A percentile compares a stretch with the other conserved stretches of the same genome.
These are phyloP conservation scores for Watsonalla cultraria DNA, from an alignment of 2,888 invertebrate species.

Conservation along the genomic window DNA sequence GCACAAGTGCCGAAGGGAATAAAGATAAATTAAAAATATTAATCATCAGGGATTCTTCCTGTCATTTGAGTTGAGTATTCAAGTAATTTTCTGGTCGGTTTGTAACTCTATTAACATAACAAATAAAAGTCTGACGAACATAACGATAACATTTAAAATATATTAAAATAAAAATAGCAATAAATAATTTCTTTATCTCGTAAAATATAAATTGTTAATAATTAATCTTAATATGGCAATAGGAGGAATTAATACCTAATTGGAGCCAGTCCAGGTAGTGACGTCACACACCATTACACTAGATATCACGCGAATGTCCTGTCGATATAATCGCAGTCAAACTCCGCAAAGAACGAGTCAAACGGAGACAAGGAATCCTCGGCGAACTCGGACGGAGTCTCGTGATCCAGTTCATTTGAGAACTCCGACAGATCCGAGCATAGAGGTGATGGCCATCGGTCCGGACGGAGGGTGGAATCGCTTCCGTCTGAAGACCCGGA, in stretches of 20 bases:
- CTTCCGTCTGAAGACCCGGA: slow-evolving; percentile 20
- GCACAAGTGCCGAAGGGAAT: too few species aligned
- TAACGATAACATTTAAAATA: slow-evolving; percentile 69
- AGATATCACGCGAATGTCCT: slow-evolving; percentile 71
- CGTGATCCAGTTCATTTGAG: slow-evolving; percentile 66
- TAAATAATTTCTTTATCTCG: slow-evolving; percentile 59
- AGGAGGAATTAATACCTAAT: slow-evolving; percentile 54
- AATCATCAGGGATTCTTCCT: too few species aligned
- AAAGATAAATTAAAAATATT: too few species aligned
- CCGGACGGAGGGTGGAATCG: slow-evolving; percentile 36
- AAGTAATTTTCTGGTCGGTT: too few species aligned
- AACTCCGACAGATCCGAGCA: slow-evolving; percentile 77
- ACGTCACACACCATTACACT: slow-evolving; percentile 34
- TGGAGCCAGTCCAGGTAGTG: slow-evolving; percentile 29
- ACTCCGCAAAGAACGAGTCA: slow-evolving; percentile 75
- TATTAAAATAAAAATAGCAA: slow-evolving; percentile 57
- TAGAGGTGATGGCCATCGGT: slow-evolving; percentile 65
- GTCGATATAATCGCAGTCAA: slow-evolving; percentile 70
- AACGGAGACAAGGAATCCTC: slow-evolving; percentile 79
- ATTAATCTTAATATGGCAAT: slow-evolving; percentile 71
- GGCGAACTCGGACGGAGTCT: slow-evolving; percentile 70
- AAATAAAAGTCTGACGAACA: slow-evolving; percentile 35
- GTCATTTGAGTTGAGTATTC: too few species aligned
- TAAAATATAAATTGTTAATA: slow-evolving; percentile 49
- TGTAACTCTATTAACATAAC: neutral